Base-by-base conservation (phyloP, 2,888 invertebrate species). In the Drosophila parthenogenetica region DNA sequence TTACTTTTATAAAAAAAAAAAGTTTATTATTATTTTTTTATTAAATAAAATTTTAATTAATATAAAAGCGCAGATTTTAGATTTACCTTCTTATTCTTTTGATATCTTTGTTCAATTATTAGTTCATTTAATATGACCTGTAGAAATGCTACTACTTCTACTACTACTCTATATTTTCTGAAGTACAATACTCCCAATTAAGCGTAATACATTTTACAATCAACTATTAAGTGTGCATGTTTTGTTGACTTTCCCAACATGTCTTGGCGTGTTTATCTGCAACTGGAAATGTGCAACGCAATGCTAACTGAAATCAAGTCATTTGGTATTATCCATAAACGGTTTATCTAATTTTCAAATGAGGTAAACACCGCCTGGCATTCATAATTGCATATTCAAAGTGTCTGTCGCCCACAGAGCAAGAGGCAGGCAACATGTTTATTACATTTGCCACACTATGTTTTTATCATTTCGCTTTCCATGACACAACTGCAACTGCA, bases 381-480 rank as follows among this genome's bases (percentile, higher is more conserved):
- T 69, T 73, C 73, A 85, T 78, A 86, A 85, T 87, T 85, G 82
- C 71, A 87, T 87, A 85, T 79, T 81, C 85, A 82, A 73, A 85
- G 62, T 73, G 86, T 79, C 73, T 81, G 17, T 66, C 73, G 85
- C 76, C 79, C 82, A 78, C 87, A 43, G 73, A 51, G 40, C 35
- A 35, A 59, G 60, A 55, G 66, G 19, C 58, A 60, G 61, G 55
- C 67, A 83, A 83, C 82, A 79, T 81, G 83, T 85, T 87, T 81
- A 83, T 83, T 83, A 79, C 82, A 84, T 84, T 83, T 83, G 71
- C 82, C 87, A 79, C 76, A 85, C 87, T 66, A 62, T 70, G 59
- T 68, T 73, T 72, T 79, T 73, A 87, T 78, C 81, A 75, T 79
- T 69, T 67, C 65, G 73, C 64, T 69, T 67, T 81, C 63, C 79